Evolutionary conservation across 2,113 vertebrate genomes (phyloP).

Genomic region (Vanacampus margaritifer): DNA sequence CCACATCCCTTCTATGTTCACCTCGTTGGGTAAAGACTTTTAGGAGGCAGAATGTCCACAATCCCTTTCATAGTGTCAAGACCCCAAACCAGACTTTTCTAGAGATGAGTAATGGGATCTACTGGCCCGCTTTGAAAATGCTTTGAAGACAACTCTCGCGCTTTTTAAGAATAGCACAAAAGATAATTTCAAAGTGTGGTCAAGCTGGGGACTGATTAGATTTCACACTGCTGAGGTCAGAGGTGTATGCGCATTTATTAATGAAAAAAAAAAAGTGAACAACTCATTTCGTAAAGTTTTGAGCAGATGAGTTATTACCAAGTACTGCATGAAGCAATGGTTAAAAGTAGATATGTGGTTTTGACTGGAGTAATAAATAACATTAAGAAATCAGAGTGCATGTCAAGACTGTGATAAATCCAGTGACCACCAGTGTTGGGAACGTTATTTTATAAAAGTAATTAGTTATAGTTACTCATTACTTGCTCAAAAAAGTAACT

Average conservation of each 20-base stretch:
- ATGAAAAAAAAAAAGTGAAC: conserved; percentile 2
- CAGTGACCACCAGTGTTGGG: too few relatives aligned
- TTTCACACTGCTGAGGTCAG: conserved; percentile 11
- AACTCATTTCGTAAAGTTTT: background rate
- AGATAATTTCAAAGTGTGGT: conserved; percentile 61
- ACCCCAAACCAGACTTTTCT: conserved; percentile 56
- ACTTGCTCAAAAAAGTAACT: too few relatives aligned
- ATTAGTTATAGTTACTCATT: too few relatives aligned
- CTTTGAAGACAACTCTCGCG: conserved; percentile 45
- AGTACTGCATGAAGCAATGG: background rate
- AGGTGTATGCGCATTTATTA: conserved; percentile 22
- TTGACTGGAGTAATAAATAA: too few relatives aligned
- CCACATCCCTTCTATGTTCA: conserved; percentile 41
- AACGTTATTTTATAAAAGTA: too few relatives aligned
- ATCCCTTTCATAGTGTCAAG: conserved; percentile 58
- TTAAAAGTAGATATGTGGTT: too few relatives aligned
- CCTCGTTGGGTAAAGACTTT: conserved; percentile 45
- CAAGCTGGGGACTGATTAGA: conserved; percentile 38
- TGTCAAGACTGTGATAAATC: too few relatives aligned
- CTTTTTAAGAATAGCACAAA: conserved; percentile 55
- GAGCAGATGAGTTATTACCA: background rate
- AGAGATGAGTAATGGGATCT: conserved; percentile 72
- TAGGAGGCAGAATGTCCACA: conserved; percentile 27
- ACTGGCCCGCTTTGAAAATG: conserved; percentile 62
- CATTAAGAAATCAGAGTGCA: too few relatives aligned